A percentile compares a stretch with the other conserved stretches of the same genome.
Evolutionary conservation across 92 coral and sea anemone species (phyloP).

Genomic region (Siderastrea radians): DNA sequence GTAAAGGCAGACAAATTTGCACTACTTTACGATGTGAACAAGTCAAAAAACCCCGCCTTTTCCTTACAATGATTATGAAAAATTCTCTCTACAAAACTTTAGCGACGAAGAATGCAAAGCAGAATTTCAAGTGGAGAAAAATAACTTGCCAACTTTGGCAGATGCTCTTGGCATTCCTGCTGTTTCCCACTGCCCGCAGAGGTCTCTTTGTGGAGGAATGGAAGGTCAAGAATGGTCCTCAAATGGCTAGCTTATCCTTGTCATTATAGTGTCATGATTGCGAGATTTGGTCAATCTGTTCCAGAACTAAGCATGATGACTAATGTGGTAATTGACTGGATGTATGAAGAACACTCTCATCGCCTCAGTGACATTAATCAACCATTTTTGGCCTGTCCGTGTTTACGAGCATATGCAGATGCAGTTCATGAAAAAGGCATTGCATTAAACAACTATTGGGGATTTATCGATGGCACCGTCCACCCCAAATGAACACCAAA

Average conservation of each 20-base stretch:
- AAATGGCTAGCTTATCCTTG: conserved; percentile 55
- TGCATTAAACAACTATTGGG: conserved; percentile 27
- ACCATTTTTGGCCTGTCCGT: conserved; percentile 41
- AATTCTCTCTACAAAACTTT: conserved; percentile 37
- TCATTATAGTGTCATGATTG: conserved; percentile 45
- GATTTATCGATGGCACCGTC: conserved; percentile 49
- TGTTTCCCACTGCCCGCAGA: conserved; percentile 20
- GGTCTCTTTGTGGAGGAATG: conserved; percentile 23
- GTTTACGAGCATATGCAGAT: conserved; percentile 53
- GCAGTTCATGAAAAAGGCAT: conserved; percentile 17
- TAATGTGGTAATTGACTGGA: conserved; percentile 25
- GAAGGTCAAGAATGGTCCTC: conserved; percentile 44
- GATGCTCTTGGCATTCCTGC: conserved; percentile 36
- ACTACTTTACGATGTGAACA: conserved; percentile 43
- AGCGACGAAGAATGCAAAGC: conserved; percentile 35
- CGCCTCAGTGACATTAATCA: conserved; percentile 48
- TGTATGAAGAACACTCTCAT: conserved; percentile 47
- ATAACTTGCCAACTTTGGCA: conserved; percentile 21
- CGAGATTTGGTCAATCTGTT: conserved; percentile 30
- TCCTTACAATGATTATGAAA: conserved; percentile 32
- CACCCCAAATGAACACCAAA: conserved; percentile 36
- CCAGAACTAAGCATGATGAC: conserved; percentile 53
- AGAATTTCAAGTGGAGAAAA: conserved; percentile 38
- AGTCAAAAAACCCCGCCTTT: conserved; percentile 26
- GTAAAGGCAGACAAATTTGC: conserved; percentile 31